Base-by-base conservation (phyloP, 1,140 invertebrate genomes). In the Scylla paramamosain region DNA sequence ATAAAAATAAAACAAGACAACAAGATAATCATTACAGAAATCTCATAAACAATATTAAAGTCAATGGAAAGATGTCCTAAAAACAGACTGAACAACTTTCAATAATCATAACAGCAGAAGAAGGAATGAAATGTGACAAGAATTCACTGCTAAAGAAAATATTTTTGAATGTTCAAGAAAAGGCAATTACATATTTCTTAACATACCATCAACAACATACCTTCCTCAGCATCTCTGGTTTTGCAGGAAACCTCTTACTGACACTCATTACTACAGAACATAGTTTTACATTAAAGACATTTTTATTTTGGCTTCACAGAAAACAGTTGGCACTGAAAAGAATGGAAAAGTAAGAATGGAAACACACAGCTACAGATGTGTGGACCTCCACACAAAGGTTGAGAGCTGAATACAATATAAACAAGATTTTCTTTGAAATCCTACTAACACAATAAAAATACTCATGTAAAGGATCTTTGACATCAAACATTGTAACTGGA, bases 221-320 rank as follows among this genome's bases (percentile, higher is more conserved):
- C 67, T 77, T 77, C 67, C 67, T n/a, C 67, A 77, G 67, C 67
- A 77, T 77, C 67, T 77, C n/a, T 77, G 67, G 12, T 77, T 77
- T n/a, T 77, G 67, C 67, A 77, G 67, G 4, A n/a, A 77, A n/a
- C 67, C 67, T 77, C 67, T 20, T n/a, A 77, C 25, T 77, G n/a
- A 77, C 6, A 77, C n/a, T 77, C 20, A n/a, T 77, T 77, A n/a
- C 67, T 77, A 77, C 8, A 77, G 12, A 77, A 77, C 67, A 77
- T 20, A 59, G 10, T 59, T 59, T 59, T 59, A 77, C n/a, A 77
- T n/a, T n/a, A n/a, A 25, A n/a, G 67, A n/a, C 8, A 77, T 77
- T n/a, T 59, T 20, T n/a, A 77, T 77, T 77, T 77, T 77, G n/a
- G n/a, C n/a, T 77, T 77, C 67, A 77, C 25, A 77, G 6, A 77